Percentiles rank a stretch among this genome's conserved stretches.
Conservation (phyloP, 2,888 invertebrate genomes). For the Axea sp. region DNA sequence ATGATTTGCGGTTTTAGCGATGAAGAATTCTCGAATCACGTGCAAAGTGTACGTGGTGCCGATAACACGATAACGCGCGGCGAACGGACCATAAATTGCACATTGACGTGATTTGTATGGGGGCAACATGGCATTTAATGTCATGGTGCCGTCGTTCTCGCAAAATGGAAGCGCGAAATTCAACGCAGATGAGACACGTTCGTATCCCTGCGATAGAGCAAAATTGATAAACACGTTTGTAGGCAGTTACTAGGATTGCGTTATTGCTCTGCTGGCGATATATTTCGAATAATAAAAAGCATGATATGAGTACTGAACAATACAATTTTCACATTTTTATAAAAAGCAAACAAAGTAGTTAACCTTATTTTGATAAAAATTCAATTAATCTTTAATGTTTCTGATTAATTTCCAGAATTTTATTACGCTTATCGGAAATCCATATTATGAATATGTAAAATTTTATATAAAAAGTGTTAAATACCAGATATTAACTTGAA, state of each 20-base stretch:
- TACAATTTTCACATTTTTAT: constrained; percentile 25
- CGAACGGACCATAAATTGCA: constrained; percentile 71
- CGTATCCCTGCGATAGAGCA: constrained; percentile 43
- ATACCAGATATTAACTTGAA: too few species aligned
- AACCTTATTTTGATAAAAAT: too few species aligned
- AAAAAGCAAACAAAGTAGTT: constrained; percentile 22
- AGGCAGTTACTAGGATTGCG: constrained; percentile 33
- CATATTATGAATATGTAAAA: too few species aligned
- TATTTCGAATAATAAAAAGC: constrained; percentile 12
- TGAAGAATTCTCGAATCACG: constrained; percentile 54
- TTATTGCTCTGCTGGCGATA: constrained; percentile 20
- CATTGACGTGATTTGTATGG: constrained; percentile 75
- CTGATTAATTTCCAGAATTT: too few species aligned
- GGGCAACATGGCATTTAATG: constrained; percentile 71
- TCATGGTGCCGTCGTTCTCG: constrained; percentile 69
- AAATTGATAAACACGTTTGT: constrained; percentile 52
- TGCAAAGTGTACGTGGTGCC: constrained; percentile 57
- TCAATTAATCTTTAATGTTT: too few species aligned
- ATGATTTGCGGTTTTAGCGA: constrained; percentile 54
- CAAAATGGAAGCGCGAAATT: constrained; percentile 66
- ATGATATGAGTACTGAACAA: constrained; percentile 9
- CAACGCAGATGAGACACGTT: constrained; percentile 50
- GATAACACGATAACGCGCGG: constrained; percentile 71
- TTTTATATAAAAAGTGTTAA: too few species aligned
- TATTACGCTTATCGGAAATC: too few species aligned